A percentile compares a stretch with the other conserved stretches of the same genome.
These are phyloP conservation scores for Butastur rufipennis DNA, from an alignment of 2,113 vertebrate genomes.

Conservation along the genomic window DNA sequence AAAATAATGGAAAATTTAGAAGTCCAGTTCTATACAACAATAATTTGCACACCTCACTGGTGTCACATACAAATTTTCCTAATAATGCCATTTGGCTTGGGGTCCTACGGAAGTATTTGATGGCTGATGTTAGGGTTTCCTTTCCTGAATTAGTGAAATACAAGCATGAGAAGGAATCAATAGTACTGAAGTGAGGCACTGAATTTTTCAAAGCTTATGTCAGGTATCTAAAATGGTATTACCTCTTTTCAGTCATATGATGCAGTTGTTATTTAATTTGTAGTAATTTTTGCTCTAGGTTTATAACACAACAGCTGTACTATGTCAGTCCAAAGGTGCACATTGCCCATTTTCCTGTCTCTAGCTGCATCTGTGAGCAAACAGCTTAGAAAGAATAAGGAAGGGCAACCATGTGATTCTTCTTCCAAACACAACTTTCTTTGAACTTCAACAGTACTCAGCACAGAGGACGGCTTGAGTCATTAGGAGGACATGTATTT, in stretches of 20 bases:
- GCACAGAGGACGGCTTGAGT: not conserved
- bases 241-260: not conserved
- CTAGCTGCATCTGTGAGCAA: not conserved
- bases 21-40: not conserved
- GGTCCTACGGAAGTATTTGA: not conserved
- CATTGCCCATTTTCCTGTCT: not conserved
- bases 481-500: not conserved
- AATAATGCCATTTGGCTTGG: not conserved
- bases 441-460: not conserved
- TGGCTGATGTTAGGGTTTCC: not conserved
- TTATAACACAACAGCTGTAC: not conserved
- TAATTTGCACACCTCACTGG: not conserved
- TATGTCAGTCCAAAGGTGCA: not conserved
- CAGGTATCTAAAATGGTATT: not conserved
- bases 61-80: not conserved
- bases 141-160: constrained; percentile 8
- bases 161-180: not conserved
- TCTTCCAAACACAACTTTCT: not conserved
- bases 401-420: not conserved
- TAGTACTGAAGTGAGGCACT: not conserved
- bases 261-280: not conserved
- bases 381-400: not conserved
- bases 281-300: not conserved
- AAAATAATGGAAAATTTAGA: not conserved
- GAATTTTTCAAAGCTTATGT: not conserved